These are phyloP conservation scores for Cryptoprocta ferox DNA, from an alignment of 2,797 vertebrate genomes.

Conservation along the genomic window DNA sequence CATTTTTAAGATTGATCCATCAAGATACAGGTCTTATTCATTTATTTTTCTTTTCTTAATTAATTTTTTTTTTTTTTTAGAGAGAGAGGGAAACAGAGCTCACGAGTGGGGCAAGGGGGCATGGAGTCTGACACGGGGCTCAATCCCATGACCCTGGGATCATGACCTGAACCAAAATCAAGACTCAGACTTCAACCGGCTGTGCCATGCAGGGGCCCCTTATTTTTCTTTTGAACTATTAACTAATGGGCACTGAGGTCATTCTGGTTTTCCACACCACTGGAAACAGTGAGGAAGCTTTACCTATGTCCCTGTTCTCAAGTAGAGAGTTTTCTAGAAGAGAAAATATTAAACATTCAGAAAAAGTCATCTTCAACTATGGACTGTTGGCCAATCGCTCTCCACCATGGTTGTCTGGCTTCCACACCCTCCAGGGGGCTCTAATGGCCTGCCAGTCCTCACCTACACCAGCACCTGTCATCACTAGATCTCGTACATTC, in stretches of 20 bases:
- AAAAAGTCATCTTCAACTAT: neutral
- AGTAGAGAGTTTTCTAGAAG: neutral
- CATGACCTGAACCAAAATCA: too few species aligned
- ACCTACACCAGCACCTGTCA: fast-evolving
- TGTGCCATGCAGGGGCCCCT: too few species aligned
- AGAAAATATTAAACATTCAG: neutral
- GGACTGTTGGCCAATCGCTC: neutral
- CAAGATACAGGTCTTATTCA: fast-evolving
- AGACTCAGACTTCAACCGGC: too few species aligned
- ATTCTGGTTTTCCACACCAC: neutral
- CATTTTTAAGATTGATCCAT: neutral
- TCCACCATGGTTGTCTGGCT: fast-evolving
- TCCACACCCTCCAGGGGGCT: neutral
- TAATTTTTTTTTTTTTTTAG: too few species aligned
- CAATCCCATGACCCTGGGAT: too few species aligned
- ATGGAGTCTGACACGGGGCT: too few species aligned
- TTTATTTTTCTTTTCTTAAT: neutral
- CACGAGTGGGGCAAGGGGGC: too few species aligned
- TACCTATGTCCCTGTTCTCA: neutral
- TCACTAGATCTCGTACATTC: neutral
- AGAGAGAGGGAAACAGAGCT: too few species aligned
- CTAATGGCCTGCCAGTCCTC: fast-evolving
- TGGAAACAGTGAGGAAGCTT: neutral
- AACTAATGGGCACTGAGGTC: too few species aligned
- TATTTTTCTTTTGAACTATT: neutral